Base-by-base conservation (phyloP, 2,888 invertebrate species). In the Tachina fera region DNA sequence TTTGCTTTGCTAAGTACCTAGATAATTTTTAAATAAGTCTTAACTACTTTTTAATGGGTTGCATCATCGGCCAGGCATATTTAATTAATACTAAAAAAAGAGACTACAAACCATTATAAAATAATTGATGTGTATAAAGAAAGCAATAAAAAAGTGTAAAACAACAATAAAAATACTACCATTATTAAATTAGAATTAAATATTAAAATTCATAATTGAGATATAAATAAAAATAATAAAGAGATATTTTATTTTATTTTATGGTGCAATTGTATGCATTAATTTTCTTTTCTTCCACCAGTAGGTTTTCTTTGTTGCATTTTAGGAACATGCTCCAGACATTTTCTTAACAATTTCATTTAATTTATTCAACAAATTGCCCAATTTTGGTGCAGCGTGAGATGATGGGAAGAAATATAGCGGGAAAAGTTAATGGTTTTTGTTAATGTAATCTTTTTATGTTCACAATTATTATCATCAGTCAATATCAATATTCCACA, bases 271-370 rank as follows among this genome's bases (percentile, higher is more conserved):
- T 72, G 22, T 43, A 31, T 56, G 19, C 41, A 63, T 53, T 53
- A 16, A 14, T 9, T 9, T 43, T 56, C 53, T 39, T 68, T 68
- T 68, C 49, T 79, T 11, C 41, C 22, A 61, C 10, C 49, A 45
- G 5, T 31, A 31, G 31, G 31, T 31, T 31, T 31, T 31, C 60
- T 77, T 60, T 75, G 51, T 74, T 53, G 16, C 58, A 51, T 76
- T 70, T 71, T 86, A 86, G 82, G 85, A 82, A 85, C 78, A 82
- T 72, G 86, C 71, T 76, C 71, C 79, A 61, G 67, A 71, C 51
- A 60, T 56, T 58, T 61, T 58, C 51, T 65, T 56, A 74, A 60
- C 1, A 9, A 68, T 72, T 63, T 51, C n/a, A 61, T 22, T 58
- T 60, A 3, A 61, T 22, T 67, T 49, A 31, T 76, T 60, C 43